These are phyloP conservation scores for Trissolcus japonicus DNA, from an alignment of 2,888 invertebrate species.

Conservation along the genomic window DNA sequence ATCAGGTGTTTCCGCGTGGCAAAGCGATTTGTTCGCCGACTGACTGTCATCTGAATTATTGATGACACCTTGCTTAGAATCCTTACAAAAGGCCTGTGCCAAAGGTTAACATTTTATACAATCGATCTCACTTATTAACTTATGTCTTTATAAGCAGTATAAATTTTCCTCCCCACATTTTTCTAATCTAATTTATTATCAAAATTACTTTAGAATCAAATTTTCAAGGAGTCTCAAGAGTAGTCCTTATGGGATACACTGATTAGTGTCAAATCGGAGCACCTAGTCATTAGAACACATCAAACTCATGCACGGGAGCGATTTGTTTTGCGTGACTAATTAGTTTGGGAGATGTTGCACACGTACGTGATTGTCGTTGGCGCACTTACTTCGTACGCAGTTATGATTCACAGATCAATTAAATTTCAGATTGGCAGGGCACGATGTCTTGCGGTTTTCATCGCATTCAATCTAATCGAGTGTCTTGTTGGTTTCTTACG, in stretches of 20 bases:
- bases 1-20: conserved; percentile 25
- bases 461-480: too few species aligned
- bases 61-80: conserved; percentile 30
- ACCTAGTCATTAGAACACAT: conserved; percentile 1
- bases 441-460: too few species aligned
- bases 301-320: conserved; percentile 15
- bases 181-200: too few species aligned
- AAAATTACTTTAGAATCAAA: neutral
- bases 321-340: conserved; percentile 53
- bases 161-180: too few species aligned
- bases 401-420: conserved; percentile 55
- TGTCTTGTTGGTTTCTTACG: too few species aligned
- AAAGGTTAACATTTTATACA: neutral
- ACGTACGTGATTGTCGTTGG: conserved; percentile 47
- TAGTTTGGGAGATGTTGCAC: conserved; percentile 45
- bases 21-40: conserved; percentile 22
- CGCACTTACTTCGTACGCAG: conserved; percentile 31
- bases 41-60: conserved; percentile 29
- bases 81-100: conserved; percentile 33
- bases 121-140: neutral
- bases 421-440: conserved; percentile 11
- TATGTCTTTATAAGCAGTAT: neutral
- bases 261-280: conserved; percentile 13
- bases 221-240: too few species aligned
- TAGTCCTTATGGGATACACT: too few species aligned